These are phyloP conservation scores for Crypturellus tataupa DNA, from an alignment of 2,797 vertebrate genomes.

Conservation along the genomic window DNA sequence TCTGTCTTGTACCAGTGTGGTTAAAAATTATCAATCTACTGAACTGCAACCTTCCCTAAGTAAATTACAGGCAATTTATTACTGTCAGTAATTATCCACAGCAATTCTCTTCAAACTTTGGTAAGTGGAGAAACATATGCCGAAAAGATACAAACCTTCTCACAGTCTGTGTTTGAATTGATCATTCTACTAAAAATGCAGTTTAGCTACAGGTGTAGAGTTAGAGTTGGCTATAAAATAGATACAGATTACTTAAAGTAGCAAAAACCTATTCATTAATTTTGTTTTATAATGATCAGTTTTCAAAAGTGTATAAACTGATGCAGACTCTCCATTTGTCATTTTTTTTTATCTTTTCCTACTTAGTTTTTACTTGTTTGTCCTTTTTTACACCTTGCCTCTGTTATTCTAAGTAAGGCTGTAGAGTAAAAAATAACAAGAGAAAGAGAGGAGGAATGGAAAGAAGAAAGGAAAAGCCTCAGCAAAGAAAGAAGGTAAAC, in stretches of 20 bases:
- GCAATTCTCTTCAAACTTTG: neutral
- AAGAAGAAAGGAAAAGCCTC: neutral
- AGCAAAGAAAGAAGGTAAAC: neutral
- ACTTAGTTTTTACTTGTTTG: neutral
- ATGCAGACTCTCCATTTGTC: neutral
- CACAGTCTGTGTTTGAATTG: neutral
- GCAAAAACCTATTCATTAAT: neutral
- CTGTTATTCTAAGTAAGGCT: neutral
- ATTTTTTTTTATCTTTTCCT: neutral
- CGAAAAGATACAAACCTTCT: neutral
- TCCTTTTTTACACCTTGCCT: neutral
- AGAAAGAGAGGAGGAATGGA: neutral
- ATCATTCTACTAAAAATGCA: rapidly evolving
- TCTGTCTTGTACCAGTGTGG: neutral
- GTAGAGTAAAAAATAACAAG: neutral
- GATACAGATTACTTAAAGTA: neutral
- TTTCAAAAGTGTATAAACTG: neutral
- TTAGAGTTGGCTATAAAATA: neutral
- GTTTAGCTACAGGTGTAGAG: neutral
- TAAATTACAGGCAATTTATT: neutral
- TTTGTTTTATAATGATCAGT: neutral
- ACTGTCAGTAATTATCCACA: neutral
- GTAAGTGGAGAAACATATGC: neutral
- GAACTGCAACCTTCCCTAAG: neutral
- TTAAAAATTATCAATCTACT: constrained; percentile 9